Base-by-base conservation (phyloP, 2,113 vertebrate species). In the Morone saxatilis region DNA sequence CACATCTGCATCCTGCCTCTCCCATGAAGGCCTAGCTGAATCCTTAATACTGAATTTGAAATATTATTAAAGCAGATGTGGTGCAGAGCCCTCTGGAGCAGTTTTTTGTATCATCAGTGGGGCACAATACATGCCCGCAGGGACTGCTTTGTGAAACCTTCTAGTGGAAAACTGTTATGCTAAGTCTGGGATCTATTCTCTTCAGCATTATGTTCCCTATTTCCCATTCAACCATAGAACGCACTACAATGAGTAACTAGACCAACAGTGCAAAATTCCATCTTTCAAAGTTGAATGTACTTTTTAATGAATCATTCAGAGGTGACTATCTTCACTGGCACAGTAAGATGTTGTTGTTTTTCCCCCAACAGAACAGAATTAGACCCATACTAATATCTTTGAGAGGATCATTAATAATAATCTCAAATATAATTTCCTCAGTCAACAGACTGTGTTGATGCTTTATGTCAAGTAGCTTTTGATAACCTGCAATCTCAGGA, bases 21-120 rank as follows among this genome's bases (percentile, higher is more conserved):
- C 25, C 54, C 38, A 65, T 50, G 16, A 80, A 75, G 63, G 71
- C 70, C 71, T 40, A 51, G 57, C 81, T 54, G 54, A 82, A 85
- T 88, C 22, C 40, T 74, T 79, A 90, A 91, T 86, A 88, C 71
- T 53, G 80, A 84, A 83, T 86, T 81, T 84, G 48, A 83, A 85
- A 82, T 63, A 17, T 50, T 73, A 63, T 90, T 81, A 90, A 85
- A 89, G 81, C 84, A 87, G 77, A 93, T 89, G 74, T 84, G 57
- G 43, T 61, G 36, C 11, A 72, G 72, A 86, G 69, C 82, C 90
- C 57, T 83, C 63, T 19, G 80, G 85, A 84, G 69, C 68, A 54
- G 70, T 86, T 83, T 63, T 31, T 90, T 78, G 85, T 70, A 77
- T 85, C 61, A 78, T 88, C 66, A 84, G 48, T 62, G 47, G 61